phyloP scores from a whole-genome alignment of 92 coral and sea anemone species.

The Hydrozoanthus gracilis region DNA sequence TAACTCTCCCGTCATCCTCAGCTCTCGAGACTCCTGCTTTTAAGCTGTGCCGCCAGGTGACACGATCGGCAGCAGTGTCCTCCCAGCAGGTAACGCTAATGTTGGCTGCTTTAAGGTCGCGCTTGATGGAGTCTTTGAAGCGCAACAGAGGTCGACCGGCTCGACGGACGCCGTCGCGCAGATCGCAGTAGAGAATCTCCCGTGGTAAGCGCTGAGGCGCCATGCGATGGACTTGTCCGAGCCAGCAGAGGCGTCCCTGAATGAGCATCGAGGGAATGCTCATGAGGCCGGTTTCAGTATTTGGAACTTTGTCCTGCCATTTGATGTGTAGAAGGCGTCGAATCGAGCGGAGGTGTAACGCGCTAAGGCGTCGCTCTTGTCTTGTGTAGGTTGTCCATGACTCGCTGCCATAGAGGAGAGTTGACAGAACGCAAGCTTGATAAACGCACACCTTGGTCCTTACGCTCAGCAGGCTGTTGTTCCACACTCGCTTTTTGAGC shows the following conservation, averaged over 20 bases:
- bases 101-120: background rate
- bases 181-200: background rate
- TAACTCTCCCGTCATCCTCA: background rate
- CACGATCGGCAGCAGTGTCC: no score
- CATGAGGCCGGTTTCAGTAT: background rate
- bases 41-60: no score
- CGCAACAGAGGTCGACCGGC: background rate
- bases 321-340: background rate
- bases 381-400: slow-evolving; percentile 19
- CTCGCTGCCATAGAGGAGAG: slow-evolving; percentile 43
- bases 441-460: slow-evolving; percentile 39
- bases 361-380: background rate
- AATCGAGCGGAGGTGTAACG: background rate
- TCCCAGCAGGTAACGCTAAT: no score
- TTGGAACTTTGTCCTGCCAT: background rate
- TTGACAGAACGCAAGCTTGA: slow-evolving; percentile 49
- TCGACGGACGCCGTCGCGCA: background rate
- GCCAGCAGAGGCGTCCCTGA: background rate
- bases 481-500: slow-evolving; percentile 53
- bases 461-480: slow-evolving; percentile 41
- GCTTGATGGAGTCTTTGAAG: background rate
- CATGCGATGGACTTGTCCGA: background rate
- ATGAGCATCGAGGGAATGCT: background rate
- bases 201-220: background rate
- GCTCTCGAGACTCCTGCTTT: background rate